Percentiles rank a stretch among this genome's conserved stretches.
Conservation (phyloP, 2,888 invertebrate genomes). For the Drosophila neotestacea region DNA sequence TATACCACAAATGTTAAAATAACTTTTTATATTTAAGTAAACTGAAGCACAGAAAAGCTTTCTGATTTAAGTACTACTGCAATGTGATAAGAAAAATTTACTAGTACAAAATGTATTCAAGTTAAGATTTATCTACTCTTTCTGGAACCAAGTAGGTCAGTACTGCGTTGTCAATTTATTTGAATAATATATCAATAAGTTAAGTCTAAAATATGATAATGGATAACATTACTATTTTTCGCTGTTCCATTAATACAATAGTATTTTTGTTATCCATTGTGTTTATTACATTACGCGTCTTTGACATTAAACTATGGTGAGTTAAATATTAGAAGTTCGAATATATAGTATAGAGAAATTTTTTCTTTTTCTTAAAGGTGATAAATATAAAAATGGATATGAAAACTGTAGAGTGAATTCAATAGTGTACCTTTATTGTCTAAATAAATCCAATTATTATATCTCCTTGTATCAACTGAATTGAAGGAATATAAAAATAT, state of each 20-base stretch:
- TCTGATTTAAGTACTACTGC: not conserved
- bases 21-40: not conserved
- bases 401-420: not conserved
- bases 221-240: conserved; percentile 12
- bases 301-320: not conserved
- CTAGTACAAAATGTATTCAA: not conserved
- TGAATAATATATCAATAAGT: not conserved
- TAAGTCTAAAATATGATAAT: not conserved
- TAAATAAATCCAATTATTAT: not conserved
- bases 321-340: not conserved
- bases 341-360: not conserved
- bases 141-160: not conserved
- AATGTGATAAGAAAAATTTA: not conserved
- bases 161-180: not conserved
- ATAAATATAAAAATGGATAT: not conserved
- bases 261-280: conserved; percentile 8
- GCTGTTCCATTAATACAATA: conserved; percentile 8
- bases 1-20: conserved; percentile 8
- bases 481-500: not conserved
- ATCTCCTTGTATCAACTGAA: not conserved
- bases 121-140: not conserved
- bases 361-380: not conserved
- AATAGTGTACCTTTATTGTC: not conserved
- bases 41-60: not conserved
- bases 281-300: not conserved